Conservation (phyloP, 2,113 vertebrate genomes). For the Clinocottus analis region DNA sequence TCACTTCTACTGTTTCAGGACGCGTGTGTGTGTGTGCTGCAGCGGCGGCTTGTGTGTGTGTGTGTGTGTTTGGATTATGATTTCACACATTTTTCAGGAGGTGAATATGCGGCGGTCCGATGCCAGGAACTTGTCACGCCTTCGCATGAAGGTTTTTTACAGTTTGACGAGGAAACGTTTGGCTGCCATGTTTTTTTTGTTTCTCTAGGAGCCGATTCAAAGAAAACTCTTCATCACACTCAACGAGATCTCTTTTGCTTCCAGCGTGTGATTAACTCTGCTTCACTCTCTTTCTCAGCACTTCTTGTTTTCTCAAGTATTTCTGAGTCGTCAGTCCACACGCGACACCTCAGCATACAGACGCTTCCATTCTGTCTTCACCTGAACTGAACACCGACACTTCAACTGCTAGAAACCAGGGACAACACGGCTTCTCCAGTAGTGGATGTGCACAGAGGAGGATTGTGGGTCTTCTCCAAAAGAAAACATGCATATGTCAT, state of each 20-base stretch:
- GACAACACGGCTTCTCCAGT: not conserved
- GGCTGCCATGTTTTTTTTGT: constrained; percentile 20
- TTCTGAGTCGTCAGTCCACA: constrained; percentile 33
- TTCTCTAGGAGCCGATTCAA: constrained; percentile 34
- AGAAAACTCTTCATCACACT: constrained; percentile 9
- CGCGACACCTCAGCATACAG: constrained; percentile 45
- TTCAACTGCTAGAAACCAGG: not conserved
- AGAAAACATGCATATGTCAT: not conserved
- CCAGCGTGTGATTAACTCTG: constrained; percentile 23
- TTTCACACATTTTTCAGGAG: constrained; percentile 46
- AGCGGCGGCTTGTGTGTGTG: not conserved
- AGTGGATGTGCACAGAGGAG: not conserved
- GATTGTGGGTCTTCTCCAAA: not conserved
- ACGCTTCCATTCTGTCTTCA: constrained; percentile 43
- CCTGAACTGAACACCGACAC: constrained; percentile 2
- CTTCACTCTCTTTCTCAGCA: not conserved
- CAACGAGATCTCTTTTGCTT: constrained; percentile 1
- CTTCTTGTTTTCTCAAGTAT: constrained; percentile 32
- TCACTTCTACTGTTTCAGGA: constrained; percentile 42
- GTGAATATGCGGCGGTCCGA: constrained; percentile 43
- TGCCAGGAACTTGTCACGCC: constrained; percentile 27
- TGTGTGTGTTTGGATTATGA: constrained; percentile 1
- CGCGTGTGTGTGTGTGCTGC: constrained; percentile 2
- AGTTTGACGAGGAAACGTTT: constrained; percentile 40
- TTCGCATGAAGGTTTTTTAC: constrained; percentile 17